phyloP scores from a whole-genome alignment of 2,797 vertebrate species.

The Lepus oiostolus region DNA sequence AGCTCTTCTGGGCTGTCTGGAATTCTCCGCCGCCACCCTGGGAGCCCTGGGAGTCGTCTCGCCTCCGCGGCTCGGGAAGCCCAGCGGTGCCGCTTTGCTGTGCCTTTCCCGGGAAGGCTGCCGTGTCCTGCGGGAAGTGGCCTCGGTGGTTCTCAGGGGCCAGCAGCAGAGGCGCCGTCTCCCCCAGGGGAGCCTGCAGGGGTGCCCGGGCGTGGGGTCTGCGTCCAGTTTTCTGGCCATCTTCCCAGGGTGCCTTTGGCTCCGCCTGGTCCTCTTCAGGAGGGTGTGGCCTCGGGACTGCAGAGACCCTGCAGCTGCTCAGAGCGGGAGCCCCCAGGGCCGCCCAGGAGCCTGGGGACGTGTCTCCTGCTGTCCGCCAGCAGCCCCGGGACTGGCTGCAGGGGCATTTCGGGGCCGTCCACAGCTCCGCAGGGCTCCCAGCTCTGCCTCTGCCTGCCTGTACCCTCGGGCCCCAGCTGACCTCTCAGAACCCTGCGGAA shows the following conservation, averaged over 20 bases:
- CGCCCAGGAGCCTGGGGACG: fast-evolving
- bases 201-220: fast-evolving
- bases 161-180: not conserved
- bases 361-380: not conserved
- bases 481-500: not conserved
- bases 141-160: fast-evolving
- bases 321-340: not conserved
- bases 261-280: not conserved
- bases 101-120: fast-evolving
- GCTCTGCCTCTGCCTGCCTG: not conserved
- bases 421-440: fast-evolving
- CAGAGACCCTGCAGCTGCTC: not conserved
- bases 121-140: fast-evolving
- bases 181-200: not conserved
- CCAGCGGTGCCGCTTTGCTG: not conserved
- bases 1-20: no score
- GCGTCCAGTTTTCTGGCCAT: fast-evolving
- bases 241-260: not conserved
- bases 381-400: not conserved
- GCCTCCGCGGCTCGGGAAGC: not conserved
- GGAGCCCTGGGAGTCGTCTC: not conserved
- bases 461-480: not conserved
- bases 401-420: fast-evolving
- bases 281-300: fast-evolving
- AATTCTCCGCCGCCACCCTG: no score